These are phyloP conservation scores for Jordanella pulchra DNA, from an alignment of 2,797 vertebrate genomes.

Conservation along the genomic window DNA sequence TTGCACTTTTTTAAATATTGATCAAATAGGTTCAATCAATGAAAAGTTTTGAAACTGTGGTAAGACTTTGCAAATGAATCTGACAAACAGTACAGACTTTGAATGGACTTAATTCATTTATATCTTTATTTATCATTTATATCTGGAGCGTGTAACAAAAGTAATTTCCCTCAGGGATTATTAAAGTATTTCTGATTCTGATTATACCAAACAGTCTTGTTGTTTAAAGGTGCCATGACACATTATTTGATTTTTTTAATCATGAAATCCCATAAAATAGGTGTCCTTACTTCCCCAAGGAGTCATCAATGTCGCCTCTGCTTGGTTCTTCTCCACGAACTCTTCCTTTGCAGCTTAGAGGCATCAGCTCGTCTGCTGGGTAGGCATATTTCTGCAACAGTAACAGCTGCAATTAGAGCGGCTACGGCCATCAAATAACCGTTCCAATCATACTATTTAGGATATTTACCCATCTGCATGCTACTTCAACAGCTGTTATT, in stretches of 20 bases:
- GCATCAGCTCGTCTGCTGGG: slow-evolving; percentile 86
- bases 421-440: neutral
- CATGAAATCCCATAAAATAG: slow-evolving; percentile 1
- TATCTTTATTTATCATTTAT: too few relatives aligned
- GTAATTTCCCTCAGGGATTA: too few relatives aligned
- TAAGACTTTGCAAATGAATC: neutral
- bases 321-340: slow-evolving; percentile 84
- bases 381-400: slow-evolving; percentile 83
- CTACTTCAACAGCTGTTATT: neutral
- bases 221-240: neutral
- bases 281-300: slow-evolving; percentile 82
- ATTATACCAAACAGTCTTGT: neutral
- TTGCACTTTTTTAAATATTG: neutral
- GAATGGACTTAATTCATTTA: neutral
- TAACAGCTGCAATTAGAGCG: slow-evolving; percentile 12
- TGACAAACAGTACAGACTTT: too few relatives aligned
- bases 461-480: neutral
- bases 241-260: neutral
- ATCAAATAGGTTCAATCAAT: neutral
- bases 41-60: neutral
- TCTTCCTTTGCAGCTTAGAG: slow-evolving; percentile 83
- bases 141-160: too few relatives aligned
- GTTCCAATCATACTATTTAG: neutral
- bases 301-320: slow-evolving; percentile 84
- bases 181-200: too few relatives aligned